phyloP scores from a whole-genome alignment of 2,113 vertebrate species.

The Spea bombifrons region DNA sequence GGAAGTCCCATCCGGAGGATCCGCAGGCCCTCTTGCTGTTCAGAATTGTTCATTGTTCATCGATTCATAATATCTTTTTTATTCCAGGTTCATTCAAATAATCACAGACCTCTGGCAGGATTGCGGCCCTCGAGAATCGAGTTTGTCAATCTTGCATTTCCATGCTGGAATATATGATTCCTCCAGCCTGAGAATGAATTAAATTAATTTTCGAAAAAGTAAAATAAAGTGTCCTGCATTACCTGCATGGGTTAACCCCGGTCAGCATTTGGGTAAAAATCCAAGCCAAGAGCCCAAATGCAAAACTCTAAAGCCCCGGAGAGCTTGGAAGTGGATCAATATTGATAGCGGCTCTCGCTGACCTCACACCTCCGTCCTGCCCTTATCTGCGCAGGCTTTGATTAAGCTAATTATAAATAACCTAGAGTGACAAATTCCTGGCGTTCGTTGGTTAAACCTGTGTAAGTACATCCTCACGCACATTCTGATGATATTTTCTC shows the following conservation, averaged over 20 bases:
- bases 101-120: too few species aligned
- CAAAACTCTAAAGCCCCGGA: background rate
- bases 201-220: background rate
- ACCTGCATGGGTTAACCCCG: background rate
- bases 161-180: background rate
- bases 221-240: background rate
- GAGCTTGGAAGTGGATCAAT: conserved; percentile 24
- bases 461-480: background rate
- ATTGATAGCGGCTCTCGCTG: conserved; percentile 22
- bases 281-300: background rate
- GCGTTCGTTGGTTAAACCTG: conserved; percentile 2
- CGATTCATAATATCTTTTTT: too few species aligned
- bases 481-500: background rate
- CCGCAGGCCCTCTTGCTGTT: too few species aligned
- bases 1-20: too few species aligned
- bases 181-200: background rate
- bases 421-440: conserved; percentile 8
- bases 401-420: conserved; percentile 46
- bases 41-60: too few species aligned
- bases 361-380: conserved; percentile 27
- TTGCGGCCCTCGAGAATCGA: too few species aligned
- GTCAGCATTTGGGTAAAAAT: background rate
- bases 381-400: conserved; percentile 19
- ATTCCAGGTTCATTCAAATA: too few species aligned
- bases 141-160: background rate